A percentile compares a stretch with the other conserved stretches of the same genome.
Evolutionary conservation across 2,797 vertebrate genomes (phyloP).

Genomic region (Enteromius treurensis): DNA sequence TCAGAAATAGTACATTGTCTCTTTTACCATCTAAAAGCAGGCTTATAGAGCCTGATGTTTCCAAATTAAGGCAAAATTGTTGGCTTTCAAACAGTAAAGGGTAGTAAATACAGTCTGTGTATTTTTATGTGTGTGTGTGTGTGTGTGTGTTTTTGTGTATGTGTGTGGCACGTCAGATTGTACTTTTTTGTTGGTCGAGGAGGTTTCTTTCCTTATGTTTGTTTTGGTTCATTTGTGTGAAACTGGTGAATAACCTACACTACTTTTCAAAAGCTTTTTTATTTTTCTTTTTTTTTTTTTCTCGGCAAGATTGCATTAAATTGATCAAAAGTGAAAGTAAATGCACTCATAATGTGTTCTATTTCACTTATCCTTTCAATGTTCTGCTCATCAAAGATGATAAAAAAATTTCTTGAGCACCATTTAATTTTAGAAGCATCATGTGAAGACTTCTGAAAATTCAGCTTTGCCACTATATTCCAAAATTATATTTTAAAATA

Average conservation of each 20-base stretch:
- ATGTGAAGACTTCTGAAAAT: background rate
- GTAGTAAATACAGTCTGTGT: background rate
- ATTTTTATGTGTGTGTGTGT: slow-evolving; percentile 6
- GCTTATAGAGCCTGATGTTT: background rate
- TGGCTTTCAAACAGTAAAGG: background rate
- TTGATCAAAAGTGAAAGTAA: background rate
- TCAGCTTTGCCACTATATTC: too few species aligned
- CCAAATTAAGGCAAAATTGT: background rate
- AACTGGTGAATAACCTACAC: background rate
- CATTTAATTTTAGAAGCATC: background rate
- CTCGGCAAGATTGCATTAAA: background rate
- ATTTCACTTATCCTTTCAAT: background rate
- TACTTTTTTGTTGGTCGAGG: slow-evolving; percentile 14
- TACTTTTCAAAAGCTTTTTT: background rate
- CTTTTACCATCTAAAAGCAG: background rate
- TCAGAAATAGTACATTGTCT: background rate
- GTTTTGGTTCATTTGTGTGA: background rate
- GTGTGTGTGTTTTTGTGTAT: slow-evolving; percentile 10
- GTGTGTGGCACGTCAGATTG: background rate
- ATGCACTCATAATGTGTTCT: background rate
- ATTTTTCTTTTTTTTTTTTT: background rate
- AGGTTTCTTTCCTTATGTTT: slow-evolving; percentile 39
- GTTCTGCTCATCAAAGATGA: background rate
- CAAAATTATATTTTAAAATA: background rate
- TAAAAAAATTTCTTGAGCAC: background rate